phyloP scores from a whole-genome alignment of 2,797 vertebrate species.

The Catharus ustulatus region DNA sequence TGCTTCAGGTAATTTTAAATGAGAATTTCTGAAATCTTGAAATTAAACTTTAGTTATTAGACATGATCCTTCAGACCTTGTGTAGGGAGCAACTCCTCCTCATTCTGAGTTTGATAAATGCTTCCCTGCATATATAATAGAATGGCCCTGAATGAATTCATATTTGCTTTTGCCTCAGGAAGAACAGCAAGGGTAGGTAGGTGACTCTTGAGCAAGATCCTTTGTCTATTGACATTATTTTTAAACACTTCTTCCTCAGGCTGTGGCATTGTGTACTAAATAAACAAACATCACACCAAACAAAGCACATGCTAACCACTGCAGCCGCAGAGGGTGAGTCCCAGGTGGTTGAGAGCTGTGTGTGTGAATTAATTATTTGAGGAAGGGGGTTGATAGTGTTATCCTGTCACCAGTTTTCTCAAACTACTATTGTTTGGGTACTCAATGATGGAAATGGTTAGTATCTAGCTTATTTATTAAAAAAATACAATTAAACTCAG shows the following conservation, averaged over 20 bases:
- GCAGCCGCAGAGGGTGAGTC: conserved; percentile 55
- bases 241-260: conserved; percentile 76
- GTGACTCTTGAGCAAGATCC: conserved; percentile 78
- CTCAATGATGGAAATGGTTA: background rate
- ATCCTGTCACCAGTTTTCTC: background rate
- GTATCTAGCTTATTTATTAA: background rate
- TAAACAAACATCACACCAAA: conserved; percentile 80
- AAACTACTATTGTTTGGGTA: background rate
- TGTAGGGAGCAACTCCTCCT: conserved; percentile 28
- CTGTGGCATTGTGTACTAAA: conserved; percentile 76
- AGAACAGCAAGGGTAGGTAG: conserved; percentile 77
- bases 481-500: background rate
- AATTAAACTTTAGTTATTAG: conserved; percentile 75
- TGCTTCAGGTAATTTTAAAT: conserved; percentile 76
- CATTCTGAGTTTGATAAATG: conserved; percentile 61
- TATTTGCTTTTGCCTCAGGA: conserved; percentile 78
- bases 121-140: conserved; percentile 72
- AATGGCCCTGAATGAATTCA: conserved; percentile 73
- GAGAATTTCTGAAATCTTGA: conserved; percentile 67
- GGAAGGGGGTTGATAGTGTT: background rate
- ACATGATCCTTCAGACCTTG: conserved; percentile 64
- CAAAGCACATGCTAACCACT: conserved; percentile 23
- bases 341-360: conserved; percentile 76
- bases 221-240: conserved; percentile 87
- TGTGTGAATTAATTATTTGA: conserved; percentile 63